These are phyloP conservation scores for Morpho achilles DNA, from an alignment of 2,888 invertebrate species.

Conservation along the genomic window DNA sequence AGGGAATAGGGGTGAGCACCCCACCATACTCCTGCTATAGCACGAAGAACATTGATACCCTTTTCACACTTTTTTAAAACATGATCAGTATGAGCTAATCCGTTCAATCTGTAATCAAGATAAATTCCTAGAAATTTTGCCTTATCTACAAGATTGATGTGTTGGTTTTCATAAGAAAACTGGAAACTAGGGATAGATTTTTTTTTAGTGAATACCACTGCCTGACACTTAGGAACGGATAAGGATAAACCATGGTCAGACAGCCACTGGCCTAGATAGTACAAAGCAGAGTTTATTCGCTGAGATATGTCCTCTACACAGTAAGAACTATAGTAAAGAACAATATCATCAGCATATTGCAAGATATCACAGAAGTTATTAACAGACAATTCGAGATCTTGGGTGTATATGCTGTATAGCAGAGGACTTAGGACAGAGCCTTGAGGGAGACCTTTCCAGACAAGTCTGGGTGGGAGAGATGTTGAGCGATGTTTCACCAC, in stretches of 20 bases:
- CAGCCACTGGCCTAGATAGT: neutral
- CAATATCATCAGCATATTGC: neutral
- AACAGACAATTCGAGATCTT: too few species aligned
- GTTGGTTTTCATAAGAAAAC: too few species aligned
- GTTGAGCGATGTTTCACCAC: too few species aligned
- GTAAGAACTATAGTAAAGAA: neutral
- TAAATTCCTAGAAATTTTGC: neutral
- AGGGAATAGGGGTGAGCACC: neutral
- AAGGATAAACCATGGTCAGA: too few species aligned
- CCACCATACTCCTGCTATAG: neutral
- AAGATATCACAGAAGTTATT: neutral
- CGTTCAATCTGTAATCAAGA: neutral
- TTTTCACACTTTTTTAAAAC: neutral
- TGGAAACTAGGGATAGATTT: too few species aligned
- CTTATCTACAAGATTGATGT: too few species aligned
- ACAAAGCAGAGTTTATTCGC: neutral
- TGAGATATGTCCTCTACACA: neutral
- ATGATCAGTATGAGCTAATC: neutral
- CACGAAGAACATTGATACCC: neutral
- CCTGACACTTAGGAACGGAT: too few species aligned
- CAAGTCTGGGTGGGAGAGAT: too few species aligned
- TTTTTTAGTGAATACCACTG: too few species aligned
- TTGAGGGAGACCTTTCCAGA: too few species aligned
- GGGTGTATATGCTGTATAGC: too few species aligned
- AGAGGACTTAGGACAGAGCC: too few species aligned